Percentiles rank a stretch among this genome's conserved stretches.
Conservation (phyloP, 1,140 invertebrate genomes). For the Diploscapter pachys region DNA sequence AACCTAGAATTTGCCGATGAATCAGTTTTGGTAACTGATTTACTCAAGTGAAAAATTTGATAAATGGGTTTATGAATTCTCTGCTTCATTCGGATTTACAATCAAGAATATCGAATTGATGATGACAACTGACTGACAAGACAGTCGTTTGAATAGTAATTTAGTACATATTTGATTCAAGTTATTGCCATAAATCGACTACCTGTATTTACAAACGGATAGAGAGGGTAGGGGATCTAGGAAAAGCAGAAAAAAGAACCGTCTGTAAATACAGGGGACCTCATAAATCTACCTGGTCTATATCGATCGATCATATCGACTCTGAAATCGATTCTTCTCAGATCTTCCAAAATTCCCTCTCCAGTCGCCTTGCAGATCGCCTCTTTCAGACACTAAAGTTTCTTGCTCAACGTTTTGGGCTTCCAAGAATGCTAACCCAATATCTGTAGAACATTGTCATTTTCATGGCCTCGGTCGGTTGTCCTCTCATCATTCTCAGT, state of each 20-base stretch:
- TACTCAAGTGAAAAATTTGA: not conserved
- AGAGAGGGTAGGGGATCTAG: too few relatives aligned
- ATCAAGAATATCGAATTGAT: too few relatives aligned
- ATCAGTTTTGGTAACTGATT: slow-evolving; percentile 1
- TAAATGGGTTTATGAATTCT: not conserved
- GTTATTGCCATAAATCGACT: not conserved
- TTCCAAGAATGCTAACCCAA: slow-evolving; percentile 42
- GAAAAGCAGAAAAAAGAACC: slow-evolving; percentile 6
- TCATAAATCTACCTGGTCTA: slow-evolving; percentile 28
- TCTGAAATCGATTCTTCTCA: slow-evolving; percentile 53
- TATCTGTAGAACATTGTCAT: slow-evolving; percentile 59
- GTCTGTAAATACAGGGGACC: not conserved
- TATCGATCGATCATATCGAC: slow-evolving; percentile 50
- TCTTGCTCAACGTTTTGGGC: slow-evolving; percentile 10
- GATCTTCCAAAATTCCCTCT: slow-evolving; percentile 53
- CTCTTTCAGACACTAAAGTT: slow-evolving; percentile 57
- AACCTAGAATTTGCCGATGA: slow-evolving; percentile 39
- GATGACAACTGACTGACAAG: too few relatives aligned
- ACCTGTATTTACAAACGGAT: too few relatives aligned
- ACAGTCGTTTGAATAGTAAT: too few relatives aligned
- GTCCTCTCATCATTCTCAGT: slow-evolving; percentile 48
- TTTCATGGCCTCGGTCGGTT: slow-evolving; percentile 58
- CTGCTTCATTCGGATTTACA: too few relatives aligned
- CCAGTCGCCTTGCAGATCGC: slow-evolving; percentile 57
- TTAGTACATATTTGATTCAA: not conserved